Evolutionary conservation across 2,888 invertebrate species (phyloP), one percentile per base, ranked within the genome.

Genomic region (Hemistola chrysoprasaria): DNA sequence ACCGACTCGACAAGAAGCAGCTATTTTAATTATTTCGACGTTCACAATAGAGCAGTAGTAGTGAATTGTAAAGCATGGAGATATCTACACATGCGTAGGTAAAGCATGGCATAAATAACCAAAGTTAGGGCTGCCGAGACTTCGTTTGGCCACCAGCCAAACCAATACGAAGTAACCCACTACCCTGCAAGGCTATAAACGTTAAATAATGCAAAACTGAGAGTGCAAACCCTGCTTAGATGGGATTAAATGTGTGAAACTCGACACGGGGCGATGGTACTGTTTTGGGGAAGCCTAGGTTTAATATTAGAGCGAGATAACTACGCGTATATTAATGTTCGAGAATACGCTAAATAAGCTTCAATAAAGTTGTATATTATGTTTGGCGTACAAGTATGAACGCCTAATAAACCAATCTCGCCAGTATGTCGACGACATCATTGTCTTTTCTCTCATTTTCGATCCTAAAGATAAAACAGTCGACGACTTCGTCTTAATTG

Each of bases 121-220:
- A 47, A 57, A 58, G 50, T 45, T 55, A 53, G 43, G 31, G 47
- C 34, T 42, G 41, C 47, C 34, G 49, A 53, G 48, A 47, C 56
- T 63, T 61, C 52, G 47, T 55, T 70, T 67, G 66, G 74, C 65
- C 38, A 28, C 50, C 21, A 50, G 63, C 63, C 63, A 64, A 61
- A 43, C 56, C 56, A 66, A 59, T 49, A 55, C 31, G 36, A 43
- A 51, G 52, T 50, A 40, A 50, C 42, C 47, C 45, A 31, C 30
- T 37, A 53, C 43, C 35, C 38, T 39, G 55, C 38, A 26, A 28
- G 45, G 22, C 34, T 33, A 33, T 46, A 40, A 45, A 45, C 40
- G 40, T 33, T 35, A 43, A 37, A 47, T 46, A 48, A 53, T 47
- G 47, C 32, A 39, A 41, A 43, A 46, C 45, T 33, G 33, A 43